These are phyloP conservation scores for Porites lobata DNA, from an alignment of 92 coral and sea anemone species.

Conservation along the genomic window DNA sequence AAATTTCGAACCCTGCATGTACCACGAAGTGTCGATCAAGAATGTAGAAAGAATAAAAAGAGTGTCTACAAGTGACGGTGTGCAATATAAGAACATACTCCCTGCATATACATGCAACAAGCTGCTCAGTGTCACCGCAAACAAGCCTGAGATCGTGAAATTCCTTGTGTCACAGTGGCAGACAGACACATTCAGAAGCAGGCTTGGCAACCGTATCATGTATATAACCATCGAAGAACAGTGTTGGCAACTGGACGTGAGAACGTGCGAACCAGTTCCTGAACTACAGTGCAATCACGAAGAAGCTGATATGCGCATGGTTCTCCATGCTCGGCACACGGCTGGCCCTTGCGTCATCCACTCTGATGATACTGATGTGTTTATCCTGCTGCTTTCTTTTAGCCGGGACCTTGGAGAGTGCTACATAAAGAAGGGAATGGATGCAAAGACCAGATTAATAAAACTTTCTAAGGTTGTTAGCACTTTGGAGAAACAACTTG, in stretches of 20 bases:
- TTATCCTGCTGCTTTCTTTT: background rate
- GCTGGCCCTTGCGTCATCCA: constrained; percentile 53
- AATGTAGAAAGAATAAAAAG: constrained; percentile 9
- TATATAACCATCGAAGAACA: constrained; percentile 7
- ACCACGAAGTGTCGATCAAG: no score
- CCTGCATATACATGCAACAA: constrained; percentile 55
- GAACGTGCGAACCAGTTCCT: constrained; percentile 45
- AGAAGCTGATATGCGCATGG: constrained; percentile 68
- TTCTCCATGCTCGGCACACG: constrained; percentile 78
- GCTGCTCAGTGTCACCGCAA: constrained; percentile 62
- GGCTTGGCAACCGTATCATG: background rate
- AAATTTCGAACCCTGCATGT: no score
- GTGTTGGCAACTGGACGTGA: constrained; percentile 47
- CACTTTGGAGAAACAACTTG: background rate
- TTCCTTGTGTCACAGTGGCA: constrained; percentile 15
- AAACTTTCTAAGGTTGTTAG: background rate
- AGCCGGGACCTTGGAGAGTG: background rate
- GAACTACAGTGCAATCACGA: constrained; percentile 12
- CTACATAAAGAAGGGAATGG: background rate
- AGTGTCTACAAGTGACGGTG: constrained; percentile 36
- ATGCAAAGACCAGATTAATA: background rate
- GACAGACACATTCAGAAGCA: constrained; percentile 49
- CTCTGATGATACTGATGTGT: constrained; percentile 8
- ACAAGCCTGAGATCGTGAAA: constrained; percentile 67
- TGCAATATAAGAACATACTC: constrained; percentile 31